Conservation (phyloP, 2,888 invertebrate genomes). For the Clunio marinus region DNA sequence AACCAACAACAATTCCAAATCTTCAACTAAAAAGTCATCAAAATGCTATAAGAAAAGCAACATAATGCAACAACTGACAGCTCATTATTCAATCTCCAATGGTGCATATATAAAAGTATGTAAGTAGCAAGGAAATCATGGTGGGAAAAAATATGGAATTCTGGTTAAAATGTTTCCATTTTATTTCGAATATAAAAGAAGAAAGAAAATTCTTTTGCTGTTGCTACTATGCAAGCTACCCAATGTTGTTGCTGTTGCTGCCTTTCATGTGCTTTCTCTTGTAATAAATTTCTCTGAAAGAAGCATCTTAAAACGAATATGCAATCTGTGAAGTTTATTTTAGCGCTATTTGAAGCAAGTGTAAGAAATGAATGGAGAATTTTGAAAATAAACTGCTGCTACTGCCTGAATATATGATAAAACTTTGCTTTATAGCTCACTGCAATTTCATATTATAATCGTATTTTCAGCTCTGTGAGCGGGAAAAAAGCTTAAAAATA, state of each 20-base stretch:
- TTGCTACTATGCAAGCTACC: too few species aligned
- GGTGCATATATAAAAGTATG: too few species aligned
- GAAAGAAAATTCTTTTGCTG: background rate
- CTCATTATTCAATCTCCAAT: background rate
- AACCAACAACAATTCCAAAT: too few species aligned
- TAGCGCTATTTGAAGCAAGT: background rate
- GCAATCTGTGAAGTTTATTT: background rate
- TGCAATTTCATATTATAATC: slow-evolving; percentile 4
- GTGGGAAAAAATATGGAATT: too few species aligned
- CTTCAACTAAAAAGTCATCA: too few species aligned
- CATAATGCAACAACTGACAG: background rate
- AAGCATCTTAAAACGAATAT: background rate
- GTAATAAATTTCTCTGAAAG: slow-evolving; percentile 1
- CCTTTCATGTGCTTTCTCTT: too few species aligned
- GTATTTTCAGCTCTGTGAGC: background rate
- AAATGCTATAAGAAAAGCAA: background rate
- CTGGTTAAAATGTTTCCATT: too few species aligned
- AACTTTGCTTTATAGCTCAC: background rate
- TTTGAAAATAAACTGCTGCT: slow-evolving; percentile 4
- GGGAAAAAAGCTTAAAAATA: background rate
- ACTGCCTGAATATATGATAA: slow-evolving; percentile 13
- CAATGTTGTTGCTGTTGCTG: too few species aligned
- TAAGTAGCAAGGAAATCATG: too few species aligned
- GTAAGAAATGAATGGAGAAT: background rate
- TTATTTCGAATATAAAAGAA: background rate